These are phyloP conservation scores for Caenorhabditis angaria DNA, from an alignment of 2,888 invertebrate genomes.

Conservation along the genomic window DNA sequence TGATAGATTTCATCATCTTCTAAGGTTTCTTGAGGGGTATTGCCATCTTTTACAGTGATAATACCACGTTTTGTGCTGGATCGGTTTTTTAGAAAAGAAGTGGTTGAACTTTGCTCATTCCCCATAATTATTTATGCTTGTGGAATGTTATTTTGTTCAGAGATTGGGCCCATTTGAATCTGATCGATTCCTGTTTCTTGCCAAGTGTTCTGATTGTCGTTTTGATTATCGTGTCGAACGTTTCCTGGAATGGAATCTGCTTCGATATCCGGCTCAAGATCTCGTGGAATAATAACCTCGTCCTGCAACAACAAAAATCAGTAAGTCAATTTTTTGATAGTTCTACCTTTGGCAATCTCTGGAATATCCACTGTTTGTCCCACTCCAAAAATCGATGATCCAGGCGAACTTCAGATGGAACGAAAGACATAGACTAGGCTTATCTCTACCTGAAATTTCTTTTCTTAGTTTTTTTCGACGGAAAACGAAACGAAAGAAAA, in stretches of 20 bases:
- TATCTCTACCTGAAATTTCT: neutral
- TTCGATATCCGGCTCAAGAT: slow-evolving; percentile 61
- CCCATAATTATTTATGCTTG: slow-evolving; percentile 40
- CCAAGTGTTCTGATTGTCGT: slow-evolving; percentile 45
- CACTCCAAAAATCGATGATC: slow-evolving; percentile 43
- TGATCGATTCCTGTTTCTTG: slow-evolving; percentile 51
- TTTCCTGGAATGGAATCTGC: slow-evolving; percentile 55
- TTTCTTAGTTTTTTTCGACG: neutral
- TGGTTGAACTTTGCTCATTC: slow-evolving; percentile 52
- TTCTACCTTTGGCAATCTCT: slow-evolving; percentile 50
- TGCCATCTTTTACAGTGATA: slow-evolving; percentile 50
- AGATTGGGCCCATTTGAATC: slow-evolving; percentile 48
- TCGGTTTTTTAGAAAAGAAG: no score
- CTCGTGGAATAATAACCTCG: slow-evolving; percentile 53
- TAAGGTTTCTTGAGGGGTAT: slow-evolving; percentile 32
- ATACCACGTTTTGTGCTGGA: slow-evolving; percentile 46
- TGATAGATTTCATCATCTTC: slow-evolving; percentile 54
- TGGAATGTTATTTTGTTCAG: neutral
- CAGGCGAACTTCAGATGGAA: slow-evolving; percentile 49
- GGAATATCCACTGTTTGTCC: slow-evolving; percentile 59
- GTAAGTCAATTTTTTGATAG: neutral
- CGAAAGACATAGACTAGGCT: slow-evolving; percentile 40
- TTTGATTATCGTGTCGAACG: slow-evolving; percentile 34
- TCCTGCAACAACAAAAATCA: slow-evolving; percentile 38
- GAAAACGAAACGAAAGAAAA: neutral